Base-by-base conservation (phyloP, 2,797 vertebrate species). In the Chrosomus eos region DNA sequence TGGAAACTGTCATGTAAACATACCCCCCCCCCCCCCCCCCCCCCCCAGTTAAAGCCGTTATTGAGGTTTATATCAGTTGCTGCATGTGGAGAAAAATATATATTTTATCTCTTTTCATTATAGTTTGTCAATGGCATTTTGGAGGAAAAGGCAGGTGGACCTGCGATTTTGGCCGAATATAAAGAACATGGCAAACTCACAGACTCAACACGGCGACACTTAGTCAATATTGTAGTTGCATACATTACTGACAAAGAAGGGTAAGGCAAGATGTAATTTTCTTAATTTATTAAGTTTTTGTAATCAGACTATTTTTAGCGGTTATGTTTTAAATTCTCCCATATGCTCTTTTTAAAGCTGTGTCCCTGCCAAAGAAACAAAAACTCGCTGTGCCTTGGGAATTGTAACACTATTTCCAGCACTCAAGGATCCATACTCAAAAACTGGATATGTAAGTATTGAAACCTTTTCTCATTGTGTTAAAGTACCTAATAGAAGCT, bases 351-450 rank as follows among this genome's bases (percentile, higher is more conserved):
- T 14, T 60, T 13, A 7, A 76, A 76, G 51, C 10, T 5, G 19
- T 55, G 51, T 76, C 31, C 51, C 31, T 13, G 38, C 33, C 53
- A 76, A 76, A 75, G 31, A 75, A 58, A 75, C 48, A 53, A 74
- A 74, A 74, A 74, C 9, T 19, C 4, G 18, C 7, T 38, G 73
- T 75, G 72, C 72, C 28, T 75, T 75, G 18, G 31, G 48, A 75
- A 75, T 55, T 75, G 18, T 55, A 55, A 55, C 18, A 53, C 28
- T 71, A 11, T 75, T 33, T 16, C 28, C 73, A 75, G 21, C 48
- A 28, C 18, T 75, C 18, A 75, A 36, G 19, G 73, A 75, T 55
- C 48, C 31, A 55, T 75, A 75, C 73, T 75, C 73, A 38, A 55
- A 18, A 36, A 75, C 16, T 55, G 28, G 19, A 75, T 74, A 33